phyloP scores from a whole-genome alignment of 2,888 invertebrate genomes.

The Epinotia demarniana region DNA sequence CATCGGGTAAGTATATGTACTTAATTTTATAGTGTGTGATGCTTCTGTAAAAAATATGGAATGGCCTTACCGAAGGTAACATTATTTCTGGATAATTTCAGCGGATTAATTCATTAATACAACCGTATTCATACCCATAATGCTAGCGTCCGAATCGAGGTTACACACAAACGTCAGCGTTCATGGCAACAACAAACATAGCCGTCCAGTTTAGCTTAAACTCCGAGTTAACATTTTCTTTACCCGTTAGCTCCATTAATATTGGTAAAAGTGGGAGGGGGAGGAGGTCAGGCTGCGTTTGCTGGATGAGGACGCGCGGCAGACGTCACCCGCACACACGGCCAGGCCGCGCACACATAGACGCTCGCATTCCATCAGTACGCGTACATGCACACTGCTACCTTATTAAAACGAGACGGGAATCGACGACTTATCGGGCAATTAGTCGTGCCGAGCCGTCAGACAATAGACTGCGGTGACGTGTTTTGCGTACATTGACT shows the following conservation, averaged over 20 bases:
- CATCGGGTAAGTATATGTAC: no score
- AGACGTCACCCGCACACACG: constrained; percentile 81
- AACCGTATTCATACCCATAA: constrained; percentile 81
- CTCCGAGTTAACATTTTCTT: constrained; percentile 66
- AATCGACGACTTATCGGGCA: constrained; percentile 85
- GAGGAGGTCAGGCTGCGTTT: constrained; percentile 60
- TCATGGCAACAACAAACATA: constrained; percentile 80
- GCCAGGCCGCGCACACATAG: constrained; percentile 61
- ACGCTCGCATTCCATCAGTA: constrained; percentile 79
- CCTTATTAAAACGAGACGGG: constrained; percentile 85
- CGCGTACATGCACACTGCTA: constrained; percentile 78
- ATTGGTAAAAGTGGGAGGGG: constrained; percentile 58
- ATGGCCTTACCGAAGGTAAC: constrained; percentile 16
- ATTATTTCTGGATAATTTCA: constrained; percentile 27
- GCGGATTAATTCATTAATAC: constrained; percentile 71
- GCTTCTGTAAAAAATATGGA: not conserved
- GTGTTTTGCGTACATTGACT: constrained; percentile 72
- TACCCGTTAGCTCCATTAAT: constrained; percentile 55
- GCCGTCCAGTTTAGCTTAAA: constrained; percentile 62
- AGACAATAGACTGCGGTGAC: constrained; percentile 68
- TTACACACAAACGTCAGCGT: constrained; percentile 77
- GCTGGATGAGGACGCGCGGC: constrained; percentile 70
- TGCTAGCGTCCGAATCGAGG: constrained; percentile 81
- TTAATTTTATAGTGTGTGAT: not conserved
- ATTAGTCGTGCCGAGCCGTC: constrained; percentile 80